Evolutionary conservation across 2,888 invertebrate species (phyloP).

Genomic region (Micropterix aruncella): DNA sequence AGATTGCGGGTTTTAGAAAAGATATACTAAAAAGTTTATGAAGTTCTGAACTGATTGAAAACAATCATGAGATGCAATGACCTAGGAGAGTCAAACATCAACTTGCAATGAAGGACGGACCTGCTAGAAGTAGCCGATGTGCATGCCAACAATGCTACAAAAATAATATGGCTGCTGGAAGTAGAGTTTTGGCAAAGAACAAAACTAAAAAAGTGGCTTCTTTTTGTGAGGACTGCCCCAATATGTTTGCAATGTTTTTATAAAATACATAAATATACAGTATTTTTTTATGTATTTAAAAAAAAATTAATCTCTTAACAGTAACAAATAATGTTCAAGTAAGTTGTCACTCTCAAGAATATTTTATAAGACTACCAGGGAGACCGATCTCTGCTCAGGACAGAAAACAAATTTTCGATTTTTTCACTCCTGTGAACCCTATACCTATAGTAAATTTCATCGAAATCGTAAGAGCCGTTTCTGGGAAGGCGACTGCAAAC

Average conservation of each 20-base stretch:
- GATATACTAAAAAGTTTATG: conserved; percentile 5
- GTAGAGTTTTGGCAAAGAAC: conserved; percentile 8
- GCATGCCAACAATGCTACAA: conserved; percentile 9
- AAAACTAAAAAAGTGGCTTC: conserved; percentile 8
- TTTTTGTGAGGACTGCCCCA: conserved; percentile 7
- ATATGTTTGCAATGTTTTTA: conserved; percentile 9
- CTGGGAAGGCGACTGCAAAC: too few relatives aligned
- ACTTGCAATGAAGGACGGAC: conserved; percentile 5
- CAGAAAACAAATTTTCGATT: too few relatives aligned
- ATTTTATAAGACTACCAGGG: too few relatives aligned
- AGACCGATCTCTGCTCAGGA: too few relatives aligned
- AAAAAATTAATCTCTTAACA: too few relatives aligned
- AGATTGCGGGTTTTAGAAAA: conserved; percentile 10
- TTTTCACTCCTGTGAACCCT: too few relatives aligned
- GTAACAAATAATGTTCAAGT: too few relatives aligned
- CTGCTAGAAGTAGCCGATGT: conserved; percentile 5
- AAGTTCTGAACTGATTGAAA: conserved; percentile 4
- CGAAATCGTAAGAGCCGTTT: too few relatives aligned
- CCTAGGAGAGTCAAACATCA: conserved; percentile 5
- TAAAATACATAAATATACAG: conserved; percentile 3
- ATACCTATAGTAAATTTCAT: too few relatives aligned
- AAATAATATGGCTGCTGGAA: conserved; percentile 3
- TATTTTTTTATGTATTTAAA: too few relatives aligned
- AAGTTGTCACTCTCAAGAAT: too few relatives aligned
- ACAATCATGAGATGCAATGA: not conserved